Conservation (phyloP, 2,113 vertebrate species). For the Pandion haliaetus region DNA sequence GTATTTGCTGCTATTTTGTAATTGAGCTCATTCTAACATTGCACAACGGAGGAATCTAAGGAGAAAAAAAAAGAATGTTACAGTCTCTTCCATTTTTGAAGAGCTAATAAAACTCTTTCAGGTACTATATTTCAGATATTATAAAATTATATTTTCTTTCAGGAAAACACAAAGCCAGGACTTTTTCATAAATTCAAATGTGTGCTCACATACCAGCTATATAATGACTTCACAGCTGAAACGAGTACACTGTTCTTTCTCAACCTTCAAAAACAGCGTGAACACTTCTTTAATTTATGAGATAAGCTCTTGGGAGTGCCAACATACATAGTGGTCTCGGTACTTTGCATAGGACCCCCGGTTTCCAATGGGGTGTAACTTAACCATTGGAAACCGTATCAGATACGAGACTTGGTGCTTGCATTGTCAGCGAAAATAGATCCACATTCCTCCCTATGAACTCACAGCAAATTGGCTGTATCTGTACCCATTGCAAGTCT, state of each 20-base stretch:
- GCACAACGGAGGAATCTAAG: not conserved
- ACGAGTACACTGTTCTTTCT: rapidly evolving
- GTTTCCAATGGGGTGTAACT: not conserved
- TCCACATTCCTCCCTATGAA: not conserved
- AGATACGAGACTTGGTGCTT: not conserved
- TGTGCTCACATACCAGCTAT: not conserved
- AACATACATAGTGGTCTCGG: too few species aligned
- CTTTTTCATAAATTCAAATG: not conserved
- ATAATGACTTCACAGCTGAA: not conserved
- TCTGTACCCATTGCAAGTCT: not conserved
- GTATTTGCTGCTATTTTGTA: not conserved
- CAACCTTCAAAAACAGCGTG: not conserved
- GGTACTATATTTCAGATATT: not conserved
- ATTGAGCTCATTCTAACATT: not conserved
- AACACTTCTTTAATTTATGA: not conserved
- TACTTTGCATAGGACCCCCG: not conserved
- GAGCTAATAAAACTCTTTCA: not conserved
- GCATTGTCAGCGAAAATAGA: not conserved
- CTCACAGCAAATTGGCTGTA: not conserved
- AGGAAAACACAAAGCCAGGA: not conserved
- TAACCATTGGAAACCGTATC: not conserved
- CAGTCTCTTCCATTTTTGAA: not conserved
- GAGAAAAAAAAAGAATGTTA: not conserved
- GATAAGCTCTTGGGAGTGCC: not conserved
- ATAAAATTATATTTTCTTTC: not conserved